Evolutionary conservation across 2,113 vertebrate species (phyloP).

Genomic region (Tetraodon nigroviridis): DNA sequence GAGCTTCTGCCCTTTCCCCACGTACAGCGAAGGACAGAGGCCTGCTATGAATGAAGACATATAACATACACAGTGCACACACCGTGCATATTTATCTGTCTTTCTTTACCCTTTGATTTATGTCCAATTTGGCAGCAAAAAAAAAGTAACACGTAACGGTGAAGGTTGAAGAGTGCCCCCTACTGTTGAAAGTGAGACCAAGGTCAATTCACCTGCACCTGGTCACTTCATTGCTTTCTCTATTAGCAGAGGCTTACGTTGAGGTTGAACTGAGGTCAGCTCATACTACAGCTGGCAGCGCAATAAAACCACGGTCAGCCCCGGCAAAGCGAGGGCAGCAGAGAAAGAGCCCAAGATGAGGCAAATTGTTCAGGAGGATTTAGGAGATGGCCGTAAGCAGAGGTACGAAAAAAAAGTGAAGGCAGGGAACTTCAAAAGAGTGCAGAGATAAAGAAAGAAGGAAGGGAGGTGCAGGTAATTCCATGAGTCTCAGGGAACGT

Average conservation of each 20-base stretch:
- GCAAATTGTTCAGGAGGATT: conserved; percentile 18
- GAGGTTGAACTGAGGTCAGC: conserved; percentile 47
- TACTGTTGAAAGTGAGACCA: conserved; percentile 44
- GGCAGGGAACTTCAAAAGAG: conserved; percentile 6
- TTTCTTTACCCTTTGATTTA: conserved; percentile 23
- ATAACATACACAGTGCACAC: conserved; percentile 27
- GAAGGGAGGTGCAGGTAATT: conserved; percentile 15
- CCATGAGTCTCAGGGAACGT: conserved; percentile 9
- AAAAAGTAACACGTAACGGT: conserved; percentile 45
- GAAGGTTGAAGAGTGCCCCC: conserved; percentile 70
- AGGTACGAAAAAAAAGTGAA: conserved; percentile 5
- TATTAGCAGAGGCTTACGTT: conserved; percentile 53
- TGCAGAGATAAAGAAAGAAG: conserved; percentile 10
- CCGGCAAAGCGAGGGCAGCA: conserved; percentile 10
- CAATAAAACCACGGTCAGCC: conserved; percentile 56
- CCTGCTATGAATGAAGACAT: conserved; percentile 46
- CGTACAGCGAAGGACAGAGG: conserved; percentile 65
- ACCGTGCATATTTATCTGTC: conserved; percentile 24
- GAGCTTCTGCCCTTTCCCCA: conserved; percentile 59
- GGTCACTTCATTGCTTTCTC: conserved; percentile 32
- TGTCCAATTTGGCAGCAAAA: conserved; percentile 25
- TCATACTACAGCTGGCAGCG: conserved; percentile 38
- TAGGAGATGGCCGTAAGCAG: conserved; percentile 16
- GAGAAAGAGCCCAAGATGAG: conserved; percentile 10
- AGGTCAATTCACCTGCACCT: conserved; percentile 41